Evolutionary conservation across 2,797 vertebrate species (phyloP).

Genomic region (Tapirus indicus): DNA sequence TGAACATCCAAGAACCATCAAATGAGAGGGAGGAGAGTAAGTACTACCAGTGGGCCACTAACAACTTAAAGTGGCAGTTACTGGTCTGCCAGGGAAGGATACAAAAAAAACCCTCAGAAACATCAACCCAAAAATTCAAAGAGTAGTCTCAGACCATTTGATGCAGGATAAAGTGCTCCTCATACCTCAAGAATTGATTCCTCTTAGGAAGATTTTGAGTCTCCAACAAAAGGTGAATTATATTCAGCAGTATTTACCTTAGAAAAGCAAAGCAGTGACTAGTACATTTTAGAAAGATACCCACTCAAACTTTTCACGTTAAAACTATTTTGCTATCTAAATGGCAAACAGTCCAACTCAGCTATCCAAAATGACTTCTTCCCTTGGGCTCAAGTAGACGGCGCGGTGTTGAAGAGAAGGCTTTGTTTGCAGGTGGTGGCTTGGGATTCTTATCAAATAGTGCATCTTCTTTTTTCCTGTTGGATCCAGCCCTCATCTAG

Average conservation of each 20-base stretch:
- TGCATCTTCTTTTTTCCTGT: neutral
- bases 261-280: neutral
- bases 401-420: neutral
- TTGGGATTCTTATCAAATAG: neutral
- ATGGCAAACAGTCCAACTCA: neutral
- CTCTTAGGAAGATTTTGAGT: neutral
- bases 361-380: neutral
- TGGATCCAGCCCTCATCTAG: neutral
- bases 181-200: neutral
- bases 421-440: neutral
- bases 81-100: neutral
- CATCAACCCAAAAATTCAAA: neutral
- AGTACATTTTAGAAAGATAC: neutral
- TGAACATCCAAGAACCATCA: neutral
- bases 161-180: neutral
- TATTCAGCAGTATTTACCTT: neutral
- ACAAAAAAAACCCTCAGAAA: neutral
- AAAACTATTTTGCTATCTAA: constrained; percentile 33
- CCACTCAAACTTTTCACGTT: neutral
- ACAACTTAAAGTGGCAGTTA: constrained; percentile 5
- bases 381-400: neutral
- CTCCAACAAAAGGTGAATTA: neutral
- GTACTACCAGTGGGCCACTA: neutral
- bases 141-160: neutral
- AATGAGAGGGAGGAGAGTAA: neutral